Conservation (phyloP, 2,797 vertebrate species). For the Xyrichtys novacula region DNA sequence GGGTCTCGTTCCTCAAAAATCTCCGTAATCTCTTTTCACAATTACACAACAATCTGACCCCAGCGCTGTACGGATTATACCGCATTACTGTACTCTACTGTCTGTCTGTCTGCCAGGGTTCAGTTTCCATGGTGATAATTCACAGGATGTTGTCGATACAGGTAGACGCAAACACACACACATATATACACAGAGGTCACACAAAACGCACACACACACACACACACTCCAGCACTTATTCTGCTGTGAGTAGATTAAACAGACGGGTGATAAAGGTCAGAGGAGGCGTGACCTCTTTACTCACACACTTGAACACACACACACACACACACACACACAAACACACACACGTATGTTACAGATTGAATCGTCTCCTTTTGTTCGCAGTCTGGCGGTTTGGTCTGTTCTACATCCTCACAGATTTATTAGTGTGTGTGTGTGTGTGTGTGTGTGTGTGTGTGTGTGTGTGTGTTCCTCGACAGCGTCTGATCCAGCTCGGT, state of each 20-base stretch:
- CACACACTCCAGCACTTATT: neutral
- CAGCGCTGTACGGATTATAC: neutral
- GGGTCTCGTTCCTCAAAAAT: neutral
- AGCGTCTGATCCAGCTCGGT: neutral
- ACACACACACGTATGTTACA: neutral
- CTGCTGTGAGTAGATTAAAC: conserved; percentile 43
- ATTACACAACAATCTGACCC: conserved; percentile 4
- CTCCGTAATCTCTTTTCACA: neutral
- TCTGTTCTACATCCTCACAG: neutral
- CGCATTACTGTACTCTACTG: neutral
- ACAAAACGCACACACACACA: neutral
- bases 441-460: neutral
- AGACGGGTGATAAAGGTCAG: conserved; percentile 68
- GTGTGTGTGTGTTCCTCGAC: neutral
- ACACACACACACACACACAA: neutral
- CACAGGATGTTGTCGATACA: conserved; percentile 16
- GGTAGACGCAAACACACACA: neutral
- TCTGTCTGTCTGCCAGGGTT: conserved; percentile 28
- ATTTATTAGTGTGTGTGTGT: neutral
- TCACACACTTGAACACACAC: conserved; percentile 8
- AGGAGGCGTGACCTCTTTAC: conserved; percentile 41
- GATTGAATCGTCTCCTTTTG: neutral
- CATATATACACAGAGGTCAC: neutral
- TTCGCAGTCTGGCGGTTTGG: neutral
- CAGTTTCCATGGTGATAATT: conserved; percentile 52